Evolutionary conservation across 2,797 vertebrate species (phyloP).

Genomic region (Phoxinus dragarum): DNA sequence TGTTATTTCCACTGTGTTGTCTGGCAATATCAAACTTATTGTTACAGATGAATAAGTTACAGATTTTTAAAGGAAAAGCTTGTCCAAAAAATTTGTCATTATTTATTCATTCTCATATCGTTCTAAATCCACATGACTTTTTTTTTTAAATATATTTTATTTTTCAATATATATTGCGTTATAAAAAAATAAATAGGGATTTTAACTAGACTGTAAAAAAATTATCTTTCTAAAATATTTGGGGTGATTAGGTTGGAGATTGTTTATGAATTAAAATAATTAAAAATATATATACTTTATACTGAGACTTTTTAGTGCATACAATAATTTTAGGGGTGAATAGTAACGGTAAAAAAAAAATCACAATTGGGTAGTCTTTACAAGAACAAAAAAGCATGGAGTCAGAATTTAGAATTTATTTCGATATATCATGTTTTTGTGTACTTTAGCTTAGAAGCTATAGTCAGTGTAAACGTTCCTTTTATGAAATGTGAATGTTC

Average conservation of each 20-base stretch:
- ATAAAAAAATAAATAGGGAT: too few relatives aligned
- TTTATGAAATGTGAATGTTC: neutral
- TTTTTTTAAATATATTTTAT: neutral
- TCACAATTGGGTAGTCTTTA: too few relatives aligned
- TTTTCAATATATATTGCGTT: neutral
- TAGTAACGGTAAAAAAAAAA: too few relatives aligned
- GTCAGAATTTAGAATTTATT: too few relatives aligned
- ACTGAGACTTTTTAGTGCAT: too few relatives aligned
- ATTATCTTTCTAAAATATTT: too few relatives aligned
- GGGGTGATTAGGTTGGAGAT: too few relatives aligned
- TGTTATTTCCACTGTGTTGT: neutral
- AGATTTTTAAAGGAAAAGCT: neutral
- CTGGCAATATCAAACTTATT: neutral
- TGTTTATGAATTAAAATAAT: neutral
- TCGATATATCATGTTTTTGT: neutral
- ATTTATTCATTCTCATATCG: neutral
- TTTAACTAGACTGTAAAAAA: too few relatives aligned
- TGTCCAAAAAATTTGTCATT: neutral
- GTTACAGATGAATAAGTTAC: neutral
- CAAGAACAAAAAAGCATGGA: too few relatives aligned
- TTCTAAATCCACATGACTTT: neutral
- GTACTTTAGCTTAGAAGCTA: neutral
- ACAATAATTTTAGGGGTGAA: too few relatives aligned
- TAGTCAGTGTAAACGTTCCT: neutral
- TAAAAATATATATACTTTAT: too few relatives aligned